phyloP scores from a whole-genome alignment of 2,797 vertebrate genomes.

The Coregonus sp. region DNA sequence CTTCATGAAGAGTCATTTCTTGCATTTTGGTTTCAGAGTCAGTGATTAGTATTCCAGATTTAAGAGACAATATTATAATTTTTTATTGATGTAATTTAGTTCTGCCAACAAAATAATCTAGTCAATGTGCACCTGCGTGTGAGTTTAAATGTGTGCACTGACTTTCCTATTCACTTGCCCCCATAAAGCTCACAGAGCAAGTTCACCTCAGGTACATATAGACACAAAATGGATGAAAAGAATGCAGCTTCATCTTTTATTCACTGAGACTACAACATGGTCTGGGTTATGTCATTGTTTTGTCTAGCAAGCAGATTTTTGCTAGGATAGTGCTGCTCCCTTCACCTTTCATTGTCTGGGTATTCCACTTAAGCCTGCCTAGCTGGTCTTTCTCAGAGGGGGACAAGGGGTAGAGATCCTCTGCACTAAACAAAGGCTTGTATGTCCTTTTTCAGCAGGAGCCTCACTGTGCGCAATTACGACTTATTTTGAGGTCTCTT shows the following conservation, averaged over 20 bases:
- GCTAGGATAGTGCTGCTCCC: conserved; percentile 18
- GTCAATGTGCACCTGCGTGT: too few relatives aligned
- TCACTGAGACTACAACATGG: conserved; percentile 5
- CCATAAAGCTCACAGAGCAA: not conserved
- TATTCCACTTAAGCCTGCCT: conserved; percentile 23
- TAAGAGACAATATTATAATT: too few relatives aligned
- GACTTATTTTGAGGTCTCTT: conserved; percentile 25
- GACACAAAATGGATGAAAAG: not conserved
- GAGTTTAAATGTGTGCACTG: not conserved
- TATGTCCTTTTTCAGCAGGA: not conserved
- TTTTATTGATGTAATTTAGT: too few relatives aligned
- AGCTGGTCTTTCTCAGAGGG: conserved; percentile 17
- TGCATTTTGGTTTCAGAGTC: not conserved
- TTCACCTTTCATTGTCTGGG: conserved; percentile 34
- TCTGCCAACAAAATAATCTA: too few relatives aligned
- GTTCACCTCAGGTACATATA: not conserved
- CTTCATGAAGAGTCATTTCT: not conserved
- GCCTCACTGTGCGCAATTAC: conserved; percentile 40
- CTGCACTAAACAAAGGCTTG: not conserved
- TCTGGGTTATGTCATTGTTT: conserved; percentile 50
- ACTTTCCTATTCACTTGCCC: not conserved
- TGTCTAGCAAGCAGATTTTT: conserved; percentile 45
- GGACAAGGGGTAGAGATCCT: not conserved
- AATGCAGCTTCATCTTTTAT: not conserved
- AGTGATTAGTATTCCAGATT: not conserved